These are phyloP conservation scores for Oryzias javanicus DNA, from an alignment of 2,113 vertebrate species.

Conservation along the genomic window DNA sequence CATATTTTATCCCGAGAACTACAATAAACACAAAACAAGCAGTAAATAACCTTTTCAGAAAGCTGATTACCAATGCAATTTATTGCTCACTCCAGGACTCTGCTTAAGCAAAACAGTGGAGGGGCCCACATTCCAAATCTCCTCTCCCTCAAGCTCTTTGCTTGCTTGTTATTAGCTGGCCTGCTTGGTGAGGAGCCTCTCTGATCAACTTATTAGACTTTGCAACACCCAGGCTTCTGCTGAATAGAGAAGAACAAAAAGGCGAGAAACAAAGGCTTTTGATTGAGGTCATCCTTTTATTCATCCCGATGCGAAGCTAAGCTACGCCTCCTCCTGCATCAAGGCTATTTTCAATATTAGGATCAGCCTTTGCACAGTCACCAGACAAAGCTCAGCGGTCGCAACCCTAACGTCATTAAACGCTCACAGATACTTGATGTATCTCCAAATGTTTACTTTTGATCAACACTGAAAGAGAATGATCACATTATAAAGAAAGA, in stretches of 20 bases:
- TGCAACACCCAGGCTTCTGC: conserved; percentile 66
- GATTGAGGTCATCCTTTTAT: conserved; percentile 88
- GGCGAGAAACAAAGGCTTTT: conserved; percentile 74
- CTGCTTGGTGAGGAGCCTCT: conserved; percentile 77
- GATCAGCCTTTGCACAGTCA: conserved; percentile 53
- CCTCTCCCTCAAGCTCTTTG: conserved; percentile 79
- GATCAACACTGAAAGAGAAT: conserved; percentile 20
- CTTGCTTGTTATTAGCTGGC: conserved; percentile 83
- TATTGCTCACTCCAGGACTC: conserved; percentile 77
- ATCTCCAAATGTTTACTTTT: conserved; percentile 71
- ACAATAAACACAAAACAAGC: conserved; percentile 84
- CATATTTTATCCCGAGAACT: conserved; percentile 79
- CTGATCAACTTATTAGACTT: conserved; percentile 82
- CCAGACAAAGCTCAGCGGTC: conserved; percentile 69
- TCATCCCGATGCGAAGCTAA: conserved; percentile 82
- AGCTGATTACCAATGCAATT: conserved; percentile 84
- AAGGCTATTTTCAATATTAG: conserved; percentile 70
- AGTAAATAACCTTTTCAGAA: conserved; percentile 85
- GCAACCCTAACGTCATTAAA: conserved; percentile 78
- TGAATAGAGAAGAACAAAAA: conserved; percentile 79
- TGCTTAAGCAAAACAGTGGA: conserved; percentile 69
- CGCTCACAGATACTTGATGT: conserved; percentile 69
- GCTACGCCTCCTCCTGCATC: conserved; percentile 74
- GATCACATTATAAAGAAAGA: not conserved
- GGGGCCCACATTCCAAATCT: conserved; percentile 71